Evolutionary conservation across 2,113 vertebrate species (phyloP).

Genomic region (Oreochromis niloticus): DNA sequence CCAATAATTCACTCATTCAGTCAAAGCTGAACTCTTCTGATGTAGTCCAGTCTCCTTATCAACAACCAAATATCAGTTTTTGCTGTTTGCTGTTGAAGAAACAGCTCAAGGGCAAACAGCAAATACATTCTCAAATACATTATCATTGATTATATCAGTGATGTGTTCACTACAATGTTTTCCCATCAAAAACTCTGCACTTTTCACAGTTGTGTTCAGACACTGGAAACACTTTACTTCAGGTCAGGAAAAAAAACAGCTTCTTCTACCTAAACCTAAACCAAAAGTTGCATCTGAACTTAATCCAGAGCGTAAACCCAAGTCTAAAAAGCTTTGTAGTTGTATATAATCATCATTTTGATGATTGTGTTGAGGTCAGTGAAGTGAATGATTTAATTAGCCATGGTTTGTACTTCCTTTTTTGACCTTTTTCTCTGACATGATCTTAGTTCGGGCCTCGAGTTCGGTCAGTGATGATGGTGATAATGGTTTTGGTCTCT

Average conservation of each 20-base stretch:
- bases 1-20: background rate
- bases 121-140: background rate
- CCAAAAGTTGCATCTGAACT: background rate
- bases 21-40: background rate
- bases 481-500: background rate
- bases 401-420: background rate
- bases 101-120: background rate
- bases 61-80: background rate
- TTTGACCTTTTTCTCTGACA: background rate
- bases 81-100: background rate
- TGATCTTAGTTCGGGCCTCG: background rate
- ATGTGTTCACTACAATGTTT: background rate
- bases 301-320: background rate
- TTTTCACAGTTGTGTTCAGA: background rate
- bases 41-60: background rate
- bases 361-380: background rate
- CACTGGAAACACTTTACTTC: background rate
- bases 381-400: background rate
- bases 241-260: background rate
- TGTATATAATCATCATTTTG: background rate
- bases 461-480: background rate
- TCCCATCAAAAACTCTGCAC: background rate
- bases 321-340: background rate
- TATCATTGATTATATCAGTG: background rate
- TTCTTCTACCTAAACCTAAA: background rate